Evolutionary conservation across 2,888 invertebrate genomes (phyloP).

Genomic region (Anaspis maculata): DNA sequence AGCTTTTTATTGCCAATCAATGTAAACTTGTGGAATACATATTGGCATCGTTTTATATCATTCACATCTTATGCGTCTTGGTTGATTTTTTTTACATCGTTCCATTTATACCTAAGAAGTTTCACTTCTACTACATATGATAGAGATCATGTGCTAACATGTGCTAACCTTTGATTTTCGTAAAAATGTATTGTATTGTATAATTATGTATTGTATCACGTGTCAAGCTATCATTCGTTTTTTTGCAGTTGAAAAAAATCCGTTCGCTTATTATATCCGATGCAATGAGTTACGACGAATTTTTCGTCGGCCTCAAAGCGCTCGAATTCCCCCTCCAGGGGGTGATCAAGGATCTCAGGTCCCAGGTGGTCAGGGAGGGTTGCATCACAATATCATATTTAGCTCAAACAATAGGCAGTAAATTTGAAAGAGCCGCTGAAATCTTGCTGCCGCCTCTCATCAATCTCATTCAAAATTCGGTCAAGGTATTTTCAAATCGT

Average conservation of each 20-base stretch:
- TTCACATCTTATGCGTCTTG: no score
- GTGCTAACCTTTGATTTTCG: background rate
- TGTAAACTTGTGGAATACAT: no score
- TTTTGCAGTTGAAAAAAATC: conserved; percentile 70
- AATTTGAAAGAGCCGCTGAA: conserved; percentile 80
- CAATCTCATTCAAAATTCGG: conserved; percentile 88
- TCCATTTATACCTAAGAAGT: no score
- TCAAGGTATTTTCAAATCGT: conserved; percentile 59
- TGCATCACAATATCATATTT: conserved; percentile 92
- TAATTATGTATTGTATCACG: no score
- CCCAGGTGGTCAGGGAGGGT: conserved; percentile 89
- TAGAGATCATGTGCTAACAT: no score
- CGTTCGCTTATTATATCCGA: conserved; percentile 77
- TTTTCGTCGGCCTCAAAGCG: conserved; percentile 66
- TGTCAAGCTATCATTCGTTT: no score
- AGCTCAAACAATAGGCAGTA: conserved; percentile 74
- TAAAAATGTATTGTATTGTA: no score
- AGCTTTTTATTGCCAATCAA: no score
- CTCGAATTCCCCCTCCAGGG: conserved; percentile 74
- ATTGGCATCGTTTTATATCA: no score
- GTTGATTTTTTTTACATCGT: background rate
- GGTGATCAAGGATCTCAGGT: conserved; percentile 80
- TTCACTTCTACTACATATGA: no score
- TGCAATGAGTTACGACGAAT: conserved; percentile 61
- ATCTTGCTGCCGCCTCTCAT: conserved; percentile 75